Evolutionary conservation across 2,113 vertebrate genomes (phyloP), one percentile per base, ranked within the genome.

Genomic region (Saimiri boliviensis): DNA sequence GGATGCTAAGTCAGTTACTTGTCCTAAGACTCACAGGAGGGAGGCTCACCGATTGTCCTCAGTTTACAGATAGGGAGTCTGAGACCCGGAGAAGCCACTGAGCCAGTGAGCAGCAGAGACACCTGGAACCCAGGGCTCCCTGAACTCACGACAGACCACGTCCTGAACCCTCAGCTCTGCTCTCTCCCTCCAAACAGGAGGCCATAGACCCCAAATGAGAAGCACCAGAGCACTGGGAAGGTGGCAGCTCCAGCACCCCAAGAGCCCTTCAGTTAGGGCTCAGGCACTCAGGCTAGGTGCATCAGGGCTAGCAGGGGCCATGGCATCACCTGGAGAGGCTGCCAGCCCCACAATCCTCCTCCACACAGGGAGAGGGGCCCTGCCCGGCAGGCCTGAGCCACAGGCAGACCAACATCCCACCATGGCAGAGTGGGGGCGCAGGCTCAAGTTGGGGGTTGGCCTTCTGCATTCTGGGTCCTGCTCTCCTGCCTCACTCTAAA

Each of bases 371-470:
- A 17, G 47, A 8, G 32, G 56, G 56, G 25, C 49, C 35, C 56
- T 32, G 25, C 54, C 21, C 21, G 7, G 21, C 21, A 3, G 52
- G 6, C 52, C 49, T 37, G 20, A 49, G 77, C 71, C 71, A 89
- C 23, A 0, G 30, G 54, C 7, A 2, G 17, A 80, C 81, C 73
- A 47, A 23, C 6, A 49, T 1, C 27, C 52, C 4, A 42, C 30
- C 79, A 49, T 3, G 0, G n/a, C 79, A 58, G 27, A 1, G 9
- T 0, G 10, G 19, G 60, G 60, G 5, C 2, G 5, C 11, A 4
- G 42, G 8, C 45, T 68, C 92, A 8, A 52, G 32, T 25, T 2
- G 1, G 76, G 85, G 56, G 19, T 37, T 20, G 11, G 49, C 13
- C 23, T 86, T 80, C 40, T 30, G 49, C 5, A 4, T 73, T 71